Conservation (phyloP, 2,113 vertebrate species). For the Oxygymnocypris stewartii region DNA sequence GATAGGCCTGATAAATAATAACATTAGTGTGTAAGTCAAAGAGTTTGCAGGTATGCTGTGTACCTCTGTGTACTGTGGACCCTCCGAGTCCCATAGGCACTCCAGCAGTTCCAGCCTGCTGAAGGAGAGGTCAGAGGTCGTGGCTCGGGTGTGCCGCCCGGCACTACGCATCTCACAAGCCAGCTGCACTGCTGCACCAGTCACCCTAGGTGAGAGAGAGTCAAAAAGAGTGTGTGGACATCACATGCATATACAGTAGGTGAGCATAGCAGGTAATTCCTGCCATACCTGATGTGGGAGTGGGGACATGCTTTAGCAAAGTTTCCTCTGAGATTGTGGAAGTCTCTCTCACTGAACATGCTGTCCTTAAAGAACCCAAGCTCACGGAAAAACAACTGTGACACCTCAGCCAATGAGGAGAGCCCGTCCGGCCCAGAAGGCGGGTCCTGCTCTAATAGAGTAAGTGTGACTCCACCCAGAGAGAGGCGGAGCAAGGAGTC, state of each 20-base stretch:
- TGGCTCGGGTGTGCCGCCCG: slow-evolving; percentile 60
- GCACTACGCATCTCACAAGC: slow-evolving; percentile 79
- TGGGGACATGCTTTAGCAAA: slow-evolving; percentile 85
- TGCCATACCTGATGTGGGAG: slow-evolving; percentile 82
- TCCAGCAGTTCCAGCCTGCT: slow-evolving; percentile 87
- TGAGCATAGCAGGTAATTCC: neutral
- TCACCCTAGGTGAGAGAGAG: slow-evolving; percentile 71
- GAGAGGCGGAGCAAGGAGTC: slow-evolving; percentile 82
- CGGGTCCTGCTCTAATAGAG: slow-evolving; percentile 79
- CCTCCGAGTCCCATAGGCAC: slow-evolving; percentile 78
- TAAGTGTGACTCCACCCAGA: slow-evolving; percentile 83
- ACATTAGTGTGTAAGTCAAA: no score
- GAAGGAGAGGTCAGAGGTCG: slow-evolving; percentile 80
- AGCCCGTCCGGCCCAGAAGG: slow-evolving; percentile 46
- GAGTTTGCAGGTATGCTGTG: no score
- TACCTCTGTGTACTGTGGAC: slow-evolving; percentile 71
- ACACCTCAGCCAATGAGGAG: slow-evolving; percentile 69
- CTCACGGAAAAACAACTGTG: slow-evolving; percentile 80
- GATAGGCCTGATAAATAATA: no score
- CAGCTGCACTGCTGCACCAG: slow-evolving; percentile 82
- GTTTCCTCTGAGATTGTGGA: slow-evolving; percentile 75
- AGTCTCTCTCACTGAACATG: slow-evolving; percentile 85
- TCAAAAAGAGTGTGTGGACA: neutral
- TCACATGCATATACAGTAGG: neutral
- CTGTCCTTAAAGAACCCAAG: slow-evolving; percentile 80